phyloP scores from a whole-genome alignment of 2,888 invertebrate species.

The Sycophila texana region DNA sequence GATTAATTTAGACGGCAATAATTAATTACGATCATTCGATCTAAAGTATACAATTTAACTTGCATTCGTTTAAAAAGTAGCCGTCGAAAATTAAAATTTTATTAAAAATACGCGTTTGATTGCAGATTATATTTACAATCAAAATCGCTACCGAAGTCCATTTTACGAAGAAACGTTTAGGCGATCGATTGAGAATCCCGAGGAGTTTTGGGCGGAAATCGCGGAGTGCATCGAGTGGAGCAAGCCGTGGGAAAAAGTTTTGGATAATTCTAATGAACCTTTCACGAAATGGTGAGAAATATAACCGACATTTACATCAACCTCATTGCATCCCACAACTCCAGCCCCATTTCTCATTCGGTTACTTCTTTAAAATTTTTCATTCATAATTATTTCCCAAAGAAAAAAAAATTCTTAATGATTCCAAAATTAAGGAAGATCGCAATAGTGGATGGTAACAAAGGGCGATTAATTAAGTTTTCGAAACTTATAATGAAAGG shows the following conservation, averaged over 20 bases:
- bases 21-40: too few relatives aligned
- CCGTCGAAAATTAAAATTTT: not conserved
- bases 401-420: not conserved
- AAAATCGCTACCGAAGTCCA: conserved; percentile 66
- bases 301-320: too few relatives aligned
- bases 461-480: not conserved
- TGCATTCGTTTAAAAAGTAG: too few relatives aligned
- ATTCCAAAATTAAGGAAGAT: not conserved
- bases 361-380: not conserved
- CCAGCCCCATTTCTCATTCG: not conserved
- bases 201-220: conserved; percentile 91
- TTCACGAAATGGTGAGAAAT: conserved; percentile 90
- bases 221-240: conserved; percentile 87
- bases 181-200: conserved; percentile 85
- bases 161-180: conserved; percentile 81
- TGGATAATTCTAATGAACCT: conserved; percentile 89
- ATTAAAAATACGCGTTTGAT: conserved; percentile 5
- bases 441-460: too few relatives aligned
- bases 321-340: too few relatives aligned
- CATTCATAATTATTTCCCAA: too few relatives aligned
- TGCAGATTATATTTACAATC: conserved; percentile 68
- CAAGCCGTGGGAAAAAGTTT: conserved; percentile 88
- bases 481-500: not conserved
- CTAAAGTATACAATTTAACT: too few relatives aligned
- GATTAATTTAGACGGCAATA: too few relatives aligned